Conservation (phyloP, 2,113 vertebrate genomes). For the Anoura caudifer region DNA sequence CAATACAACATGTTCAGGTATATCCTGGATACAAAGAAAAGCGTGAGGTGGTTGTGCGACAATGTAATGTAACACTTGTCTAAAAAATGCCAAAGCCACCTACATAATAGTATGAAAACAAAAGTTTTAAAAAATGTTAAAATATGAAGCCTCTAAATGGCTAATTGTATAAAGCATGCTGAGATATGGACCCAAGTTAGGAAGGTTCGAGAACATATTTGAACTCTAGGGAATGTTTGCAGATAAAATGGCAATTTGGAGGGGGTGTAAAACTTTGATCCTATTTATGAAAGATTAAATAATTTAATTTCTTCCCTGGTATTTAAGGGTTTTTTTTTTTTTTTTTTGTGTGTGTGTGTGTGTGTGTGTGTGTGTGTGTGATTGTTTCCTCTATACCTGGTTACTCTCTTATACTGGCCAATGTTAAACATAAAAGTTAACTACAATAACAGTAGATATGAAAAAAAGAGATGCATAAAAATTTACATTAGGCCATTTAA, state of each 20-base stretch:
- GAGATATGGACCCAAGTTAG: neutral
- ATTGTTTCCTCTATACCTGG: neutral
- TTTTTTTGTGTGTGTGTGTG: too few species aligned
- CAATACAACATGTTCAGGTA: neutral
- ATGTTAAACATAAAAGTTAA: conserved; percentile 21
- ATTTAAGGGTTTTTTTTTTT: too few species aligned
- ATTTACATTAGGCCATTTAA: neutral
- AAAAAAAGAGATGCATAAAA: neutral
- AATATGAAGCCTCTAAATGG: neutral
- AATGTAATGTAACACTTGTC: neutral
- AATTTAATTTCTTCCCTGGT: neutral
- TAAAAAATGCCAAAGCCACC: neutral
- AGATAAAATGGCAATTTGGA: conserved; percentile 10
- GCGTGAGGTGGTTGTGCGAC: neutral
- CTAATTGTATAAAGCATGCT: neutral
- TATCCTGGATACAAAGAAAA: neutral
- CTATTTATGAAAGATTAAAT: neutral
- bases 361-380: too few species aligned
- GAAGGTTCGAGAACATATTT: neutral
- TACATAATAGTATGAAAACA: neutral
- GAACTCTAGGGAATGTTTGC: conserved; percentile 9
- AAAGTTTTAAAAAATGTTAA: neutral
- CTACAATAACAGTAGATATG: neutral
- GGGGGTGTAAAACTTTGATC: neutral
- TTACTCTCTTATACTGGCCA: neutral